Conservation (phyloP, 2,113 vertebrate species). For the Pantherophis guttatus region DNA sequence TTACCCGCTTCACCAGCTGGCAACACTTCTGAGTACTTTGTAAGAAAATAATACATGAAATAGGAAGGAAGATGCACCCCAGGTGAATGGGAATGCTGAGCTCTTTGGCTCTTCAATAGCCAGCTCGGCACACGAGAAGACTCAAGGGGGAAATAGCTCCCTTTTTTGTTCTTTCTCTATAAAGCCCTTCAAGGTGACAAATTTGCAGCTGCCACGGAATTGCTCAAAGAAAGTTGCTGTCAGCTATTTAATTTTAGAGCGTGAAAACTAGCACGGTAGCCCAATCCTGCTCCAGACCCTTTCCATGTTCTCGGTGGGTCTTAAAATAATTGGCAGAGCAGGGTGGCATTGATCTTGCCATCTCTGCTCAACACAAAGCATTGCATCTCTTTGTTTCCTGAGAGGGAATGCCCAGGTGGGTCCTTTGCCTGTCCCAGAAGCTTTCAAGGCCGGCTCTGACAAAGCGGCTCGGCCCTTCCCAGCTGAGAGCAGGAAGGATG, state of each 20-base stretch:
- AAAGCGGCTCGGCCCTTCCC: too few species aligned
- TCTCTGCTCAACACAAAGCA: neutral
- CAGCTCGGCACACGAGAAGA: conserved; percentile 17
- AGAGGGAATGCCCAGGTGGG: neutral
- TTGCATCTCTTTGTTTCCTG: neutral
- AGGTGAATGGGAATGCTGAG: neutral
- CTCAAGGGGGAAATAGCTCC: conserved; percentile 18
- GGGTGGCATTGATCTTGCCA: neutral
- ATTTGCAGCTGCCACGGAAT: conserved; percentile 70
- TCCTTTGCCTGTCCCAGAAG: neutral
- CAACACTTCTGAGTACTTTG: conserved; percentile 62
- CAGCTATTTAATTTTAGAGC: conserved; percentile 75
- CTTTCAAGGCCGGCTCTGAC: neutral
- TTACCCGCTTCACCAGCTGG: neutral
- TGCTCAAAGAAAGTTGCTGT: conserved; percentile 71
- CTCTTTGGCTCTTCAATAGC: conserved; percentile 40
- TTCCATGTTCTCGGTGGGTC: conserved; percentile 41
- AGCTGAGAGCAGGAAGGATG: neutral
- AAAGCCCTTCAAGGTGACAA: conserved; percentile 68
- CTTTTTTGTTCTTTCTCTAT: conserved; percentile 64
- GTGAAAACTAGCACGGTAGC: conserved; percentile 22
- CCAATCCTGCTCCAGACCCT: conserved; percentile 24
- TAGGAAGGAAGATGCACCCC: conserved; percentile 2
- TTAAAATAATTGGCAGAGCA: neutral
- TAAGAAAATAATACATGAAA: conserved; percentile 54